Conservation (phyloP, 2,797 vertebrate species). For the Prionace glauca region DNA sequence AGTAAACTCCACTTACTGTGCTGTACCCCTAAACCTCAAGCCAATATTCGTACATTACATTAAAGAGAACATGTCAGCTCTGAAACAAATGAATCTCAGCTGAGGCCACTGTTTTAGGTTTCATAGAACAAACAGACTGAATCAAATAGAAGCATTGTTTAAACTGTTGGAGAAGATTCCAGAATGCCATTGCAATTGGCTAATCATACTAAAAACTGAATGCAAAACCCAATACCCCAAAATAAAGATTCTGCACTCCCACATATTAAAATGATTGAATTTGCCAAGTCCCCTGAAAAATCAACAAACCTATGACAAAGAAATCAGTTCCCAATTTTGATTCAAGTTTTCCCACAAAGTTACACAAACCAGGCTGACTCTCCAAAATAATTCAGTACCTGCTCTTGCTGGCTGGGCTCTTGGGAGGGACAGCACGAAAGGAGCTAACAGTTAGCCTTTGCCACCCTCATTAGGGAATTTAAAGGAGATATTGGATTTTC, state of each 20-base stretch:
- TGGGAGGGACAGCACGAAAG: not conserved
- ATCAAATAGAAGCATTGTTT: not conserved
- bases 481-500: not conserved
- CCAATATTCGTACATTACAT: not conserved
- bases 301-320: not conserved
- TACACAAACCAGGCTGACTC: not conserved
- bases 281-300: no score
- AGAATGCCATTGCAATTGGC: not conserved
- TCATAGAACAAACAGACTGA: not conserved
- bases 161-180: not conserved
- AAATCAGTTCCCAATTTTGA: slow-evolving; percentile 1
- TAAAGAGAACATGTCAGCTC: not conserved
- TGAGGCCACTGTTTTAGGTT: not conserved
- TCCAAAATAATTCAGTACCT: not conserved
- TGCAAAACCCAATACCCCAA: not conserved
- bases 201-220: not conserved
- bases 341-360: not conserved
- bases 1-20: not conserved
- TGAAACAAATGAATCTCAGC: not conserved
- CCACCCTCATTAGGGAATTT: not conserved
- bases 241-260: not conserved
- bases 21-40: not conserved
- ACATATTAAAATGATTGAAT: not conserved
- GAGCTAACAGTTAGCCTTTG: not conserved
- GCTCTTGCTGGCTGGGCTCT: not conserved